Conservation (phyloP, 1,140 invertebrate species). For the Homalodisca vitripennis region DNA sequence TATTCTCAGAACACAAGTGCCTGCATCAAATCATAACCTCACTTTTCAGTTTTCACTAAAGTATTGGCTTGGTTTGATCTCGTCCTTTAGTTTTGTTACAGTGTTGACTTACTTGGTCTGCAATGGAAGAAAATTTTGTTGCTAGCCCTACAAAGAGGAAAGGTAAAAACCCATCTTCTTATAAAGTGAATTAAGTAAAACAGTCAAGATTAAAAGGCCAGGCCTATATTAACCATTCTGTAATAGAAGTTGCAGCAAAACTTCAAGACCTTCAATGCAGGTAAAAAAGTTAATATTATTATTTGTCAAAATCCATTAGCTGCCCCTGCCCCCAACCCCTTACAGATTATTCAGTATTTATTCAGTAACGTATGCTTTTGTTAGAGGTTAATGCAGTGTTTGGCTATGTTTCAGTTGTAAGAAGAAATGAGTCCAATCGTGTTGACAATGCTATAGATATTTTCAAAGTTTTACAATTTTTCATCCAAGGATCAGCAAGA, state of each 20-base stretch:
- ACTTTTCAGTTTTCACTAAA: no score
- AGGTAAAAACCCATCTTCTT: neutral
- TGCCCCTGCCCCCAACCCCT: neutral
- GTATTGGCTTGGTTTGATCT: no score
- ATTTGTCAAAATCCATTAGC: neutral
- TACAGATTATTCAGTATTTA: neutral
- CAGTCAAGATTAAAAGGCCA: neutral
- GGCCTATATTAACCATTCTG: neutral
- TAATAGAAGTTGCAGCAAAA: neutral
- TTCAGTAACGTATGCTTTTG: neutral
- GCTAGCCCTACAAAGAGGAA: no score
- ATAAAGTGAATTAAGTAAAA: neutral
- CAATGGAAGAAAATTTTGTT: no score
- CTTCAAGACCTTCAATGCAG: neutral
- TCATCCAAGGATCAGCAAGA: neutral
- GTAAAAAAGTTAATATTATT: neutral
- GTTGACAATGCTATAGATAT: neutral
- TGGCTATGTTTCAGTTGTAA: neutral
- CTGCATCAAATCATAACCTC: no score
- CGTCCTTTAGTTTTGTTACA: no score
- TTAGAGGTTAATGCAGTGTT: neutral
- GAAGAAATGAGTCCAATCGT: neutral
- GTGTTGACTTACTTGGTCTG: no score
- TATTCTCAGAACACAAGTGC: no score
- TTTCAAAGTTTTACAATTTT: neutral